Conservation (phyloP, 1,140 invertebrate genomes). For the Armadillidium nasatum region DNA sequence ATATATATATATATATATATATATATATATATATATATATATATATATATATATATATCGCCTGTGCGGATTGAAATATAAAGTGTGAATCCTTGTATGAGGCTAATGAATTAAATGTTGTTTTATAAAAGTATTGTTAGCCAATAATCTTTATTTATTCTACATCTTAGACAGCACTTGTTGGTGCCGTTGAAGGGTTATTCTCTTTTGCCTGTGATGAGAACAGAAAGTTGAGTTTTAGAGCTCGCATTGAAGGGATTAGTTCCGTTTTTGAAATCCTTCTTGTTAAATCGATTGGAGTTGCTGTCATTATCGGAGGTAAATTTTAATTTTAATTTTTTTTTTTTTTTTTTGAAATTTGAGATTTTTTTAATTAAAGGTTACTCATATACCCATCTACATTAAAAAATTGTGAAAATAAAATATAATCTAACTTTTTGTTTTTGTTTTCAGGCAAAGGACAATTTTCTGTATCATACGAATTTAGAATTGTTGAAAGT, state of each 20-base stretch:
- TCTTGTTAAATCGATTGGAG: conserved; percentile 55
- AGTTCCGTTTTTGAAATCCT: conserved; percentile 61
- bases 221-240: conserved; percentile 47
- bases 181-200: conserved; percentile 58
- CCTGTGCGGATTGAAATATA: too few species aligned
- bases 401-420: neutral
- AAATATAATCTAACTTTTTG: conserved; percentile 22
- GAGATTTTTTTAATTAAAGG: too few species aligned
- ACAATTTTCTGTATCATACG: conserved; percentile 60
- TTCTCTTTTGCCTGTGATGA: conserved; percentile 50
- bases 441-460: conserved; percentile 56
- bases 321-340: conserved; percentile 8
- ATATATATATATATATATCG: too few species aligned
- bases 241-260: conserved; percentile 60
- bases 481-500: conserved; percentile 61
- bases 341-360: too few species aligned
- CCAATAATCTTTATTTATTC: too few species aligned
- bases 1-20: too few species aligned
- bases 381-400: too few species aligned
- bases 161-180: conserved; percentile 52
- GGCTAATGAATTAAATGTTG: too few species aligned
- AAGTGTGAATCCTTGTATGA: too few species aligned
- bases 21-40: too few species aligned
- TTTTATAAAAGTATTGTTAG: too few species aligned
- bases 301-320: conserved; percentile 63